Conservation (phyloP, 2,888 invertebrate species). For the Pantelozetes paolii region DNA sequence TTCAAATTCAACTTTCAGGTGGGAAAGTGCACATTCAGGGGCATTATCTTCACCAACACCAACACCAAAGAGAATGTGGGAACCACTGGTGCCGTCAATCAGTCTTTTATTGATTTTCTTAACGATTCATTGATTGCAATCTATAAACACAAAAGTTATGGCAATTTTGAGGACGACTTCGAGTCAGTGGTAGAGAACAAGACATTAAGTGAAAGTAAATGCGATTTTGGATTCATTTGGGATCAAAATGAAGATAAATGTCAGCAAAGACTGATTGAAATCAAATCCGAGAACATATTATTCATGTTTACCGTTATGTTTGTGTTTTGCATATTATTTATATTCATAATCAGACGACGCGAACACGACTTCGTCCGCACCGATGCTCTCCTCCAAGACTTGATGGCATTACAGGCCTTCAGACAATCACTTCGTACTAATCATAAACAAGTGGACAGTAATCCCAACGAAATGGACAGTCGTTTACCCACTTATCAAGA, state of each 20-base stretch:
- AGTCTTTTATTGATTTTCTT: neutral
- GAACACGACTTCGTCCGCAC: neutral
- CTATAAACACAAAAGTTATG: neutral
- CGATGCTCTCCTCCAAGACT: neutral
- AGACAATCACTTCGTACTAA: neutral
- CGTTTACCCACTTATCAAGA: conserved; percentile 4
- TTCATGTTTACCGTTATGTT: conserved; percentile 11
- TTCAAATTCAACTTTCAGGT: neutral
- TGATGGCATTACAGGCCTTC: conserved; percentile 21
- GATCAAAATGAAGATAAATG: neutral
- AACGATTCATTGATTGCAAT: neutral
- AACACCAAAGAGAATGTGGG: neutral
- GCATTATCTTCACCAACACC: neutral
- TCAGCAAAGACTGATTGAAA: neutral
- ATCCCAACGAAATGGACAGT: neutral
- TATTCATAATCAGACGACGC: neutral
- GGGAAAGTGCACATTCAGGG: neutral
- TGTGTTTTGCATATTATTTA: neutral
- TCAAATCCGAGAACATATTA: conserved; percentile 9
- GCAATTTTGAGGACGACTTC: neutral
- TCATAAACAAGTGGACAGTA: neutral
- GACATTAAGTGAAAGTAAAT: neutral
- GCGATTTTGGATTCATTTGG: neutral
- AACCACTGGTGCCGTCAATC: neutral
- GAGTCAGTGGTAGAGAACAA: neutral